These are phyloP conservation scores for Drosophila algonquin DNA, from an alignment of 2,888 invertebrate genomes.

Conservation along the genomic window DNA sequence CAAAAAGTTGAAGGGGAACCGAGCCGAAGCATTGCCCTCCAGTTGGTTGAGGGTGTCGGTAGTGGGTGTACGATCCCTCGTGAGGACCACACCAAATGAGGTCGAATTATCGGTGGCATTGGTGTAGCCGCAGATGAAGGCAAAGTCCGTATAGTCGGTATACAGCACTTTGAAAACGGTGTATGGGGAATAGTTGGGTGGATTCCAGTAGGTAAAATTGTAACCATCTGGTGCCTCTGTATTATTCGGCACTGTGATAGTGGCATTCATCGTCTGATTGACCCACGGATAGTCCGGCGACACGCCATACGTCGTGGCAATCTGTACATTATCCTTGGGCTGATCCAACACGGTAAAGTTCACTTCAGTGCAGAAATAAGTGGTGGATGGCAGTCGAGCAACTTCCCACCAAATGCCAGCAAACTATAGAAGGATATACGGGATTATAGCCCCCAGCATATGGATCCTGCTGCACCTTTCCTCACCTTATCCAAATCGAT, in stretches of 20 bases:
- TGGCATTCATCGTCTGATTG: conserved; percentile 63
- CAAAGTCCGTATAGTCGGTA: conserved; percentile 67
- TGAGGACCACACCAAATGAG: conserved; percentile 62
- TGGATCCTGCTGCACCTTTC: neutral
- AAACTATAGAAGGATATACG: conserved; percentile 37
- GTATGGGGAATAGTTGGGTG: conserved; percentile 47
- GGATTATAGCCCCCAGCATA: too few relatives aligned
- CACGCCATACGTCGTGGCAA: conserved; percentile 62
- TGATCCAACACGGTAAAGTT: conserved; percentile 47
- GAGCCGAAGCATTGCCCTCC: conserved; percentile 38
- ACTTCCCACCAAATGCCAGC: conserved; percentile 74
- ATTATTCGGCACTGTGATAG: conserved; percentile 35
- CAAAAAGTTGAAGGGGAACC: conserved; percentile 50
- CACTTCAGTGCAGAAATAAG: conserved; percentile 57
- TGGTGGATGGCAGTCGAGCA: conserved; percentile 60
- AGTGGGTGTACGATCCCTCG: conserved; percentile 52
- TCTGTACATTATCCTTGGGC: conserved; percentile 37
- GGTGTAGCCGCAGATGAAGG: conserved; percentile 75
- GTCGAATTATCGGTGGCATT: conserved; percentile 60
- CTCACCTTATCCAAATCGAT: conserved; percentile 52
- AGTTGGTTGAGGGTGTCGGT: conserved; percentile 39
- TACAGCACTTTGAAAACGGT: conserved; percentile 64
- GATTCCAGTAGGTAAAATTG: conserved; percentile 65
- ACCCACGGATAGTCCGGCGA: conserved; percentile 57
- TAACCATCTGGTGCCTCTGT: conserved; percentile 41